Evolutionary conservation across 2,113 vertebrate species (phyloP).

Genomic region (Laticauda colubrina): DNA sequence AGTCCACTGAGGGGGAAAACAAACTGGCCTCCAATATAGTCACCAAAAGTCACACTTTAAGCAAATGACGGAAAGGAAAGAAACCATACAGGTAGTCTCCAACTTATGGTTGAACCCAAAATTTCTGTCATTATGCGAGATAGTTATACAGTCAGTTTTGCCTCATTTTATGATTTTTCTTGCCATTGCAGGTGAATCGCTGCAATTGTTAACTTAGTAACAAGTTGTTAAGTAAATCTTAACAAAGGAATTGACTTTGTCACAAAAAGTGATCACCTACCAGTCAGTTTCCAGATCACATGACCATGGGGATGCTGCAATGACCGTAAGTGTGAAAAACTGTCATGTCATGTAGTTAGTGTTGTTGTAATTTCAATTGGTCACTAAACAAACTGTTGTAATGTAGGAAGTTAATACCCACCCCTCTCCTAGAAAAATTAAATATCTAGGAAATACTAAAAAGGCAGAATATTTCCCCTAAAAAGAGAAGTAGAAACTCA

Average conservation of each 20-base stretch:
- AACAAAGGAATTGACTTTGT: neutral
- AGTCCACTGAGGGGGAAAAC: slow-evolving; percentile 42
- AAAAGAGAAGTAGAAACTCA: too few relatives aligned
- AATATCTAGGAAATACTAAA: too few relatives aligned
- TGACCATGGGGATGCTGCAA: neutral
- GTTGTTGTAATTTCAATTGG: neutral
- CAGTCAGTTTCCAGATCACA: neutral
- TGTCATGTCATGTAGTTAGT: neutral
- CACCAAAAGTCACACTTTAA: neutral
- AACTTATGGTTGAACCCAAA: neutral
- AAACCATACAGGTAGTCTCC: neutral
- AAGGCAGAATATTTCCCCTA: too few relatives aligned
- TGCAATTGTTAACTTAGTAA: neutral
- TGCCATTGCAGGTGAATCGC: neutral
- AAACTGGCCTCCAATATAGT: slow-evolving; percentile 33
- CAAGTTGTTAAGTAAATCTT: neutral
- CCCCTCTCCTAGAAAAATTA: too few relatives aligned
- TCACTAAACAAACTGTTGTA: neutral
- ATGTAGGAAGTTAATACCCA: too few relatives aligned
- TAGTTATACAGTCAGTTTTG: neutral
- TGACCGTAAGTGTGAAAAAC: neutral
- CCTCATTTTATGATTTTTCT: neutral
- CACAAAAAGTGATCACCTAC: neutral
- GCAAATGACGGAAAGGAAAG: slow-evolving; percentile 8
- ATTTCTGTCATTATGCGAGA: neutral